Conservation (phyloP, 2,888 invertebrate species). For the Oasisia sp. region DNA sequence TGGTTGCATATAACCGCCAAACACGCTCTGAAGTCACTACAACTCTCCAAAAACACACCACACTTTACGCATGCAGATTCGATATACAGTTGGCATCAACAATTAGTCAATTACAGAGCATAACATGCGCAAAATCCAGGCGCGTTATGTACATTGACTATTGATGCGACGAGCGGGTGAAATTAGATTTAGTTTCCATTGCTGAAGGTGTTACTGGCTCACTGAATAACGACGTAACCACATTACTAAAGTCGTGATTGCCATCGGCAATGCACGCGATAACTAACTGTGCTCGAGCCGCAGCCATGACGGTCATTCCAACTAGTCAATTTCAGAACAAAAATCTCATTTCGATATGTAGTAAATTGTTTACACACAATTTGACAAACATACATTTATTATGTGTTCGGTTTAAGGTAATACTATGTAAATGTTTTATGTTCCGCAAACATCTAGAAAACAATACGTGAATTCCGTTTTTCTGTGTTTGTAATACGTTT, state of each 20-base stretch:
- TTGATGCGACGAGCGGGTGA: too few relatives aligned
- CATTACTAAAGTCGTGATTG: too few relatives aligned
- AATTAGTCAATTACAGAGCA: background rate
- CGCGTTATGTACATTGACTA: background rate
- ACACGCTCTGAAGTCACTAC: background rate
- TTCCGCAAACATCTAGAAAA: too few relatives aligned
- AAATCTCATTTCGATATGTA: background rate
- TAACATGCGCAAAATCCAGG: background rate
- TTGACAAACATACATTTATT: background rate
- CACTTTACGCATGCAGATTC: background rate
- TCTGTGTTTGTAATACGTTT: too few relatives aligned
- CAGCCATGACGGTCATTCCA: background rate
- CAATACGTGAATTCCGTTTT: too few relatives aligned
- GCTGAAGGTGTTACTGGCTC: too few relatives aligned
- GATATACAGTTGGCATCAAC: background rate
- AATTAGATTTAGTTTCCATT: too few relatives aligned
- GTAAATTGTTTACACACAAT: background rate
- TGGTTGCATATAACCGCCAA: background rate
- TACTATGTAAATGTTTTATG: too few relatives aligned
- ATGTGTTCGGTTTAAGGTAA: background rate
- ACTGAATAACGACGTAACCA: too few relatives aligned
- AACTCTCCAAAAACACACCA: background rate
- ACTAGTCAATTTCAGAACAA: background rate
- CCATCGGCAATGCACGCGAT: too few relatives aligned
- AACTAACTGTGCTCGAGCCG: too few relatives aligned